Evolutionary conservation across 1,140 invertebrate species (phyloP).

Genomic region (Elymnias hypermnestra): DNA sequence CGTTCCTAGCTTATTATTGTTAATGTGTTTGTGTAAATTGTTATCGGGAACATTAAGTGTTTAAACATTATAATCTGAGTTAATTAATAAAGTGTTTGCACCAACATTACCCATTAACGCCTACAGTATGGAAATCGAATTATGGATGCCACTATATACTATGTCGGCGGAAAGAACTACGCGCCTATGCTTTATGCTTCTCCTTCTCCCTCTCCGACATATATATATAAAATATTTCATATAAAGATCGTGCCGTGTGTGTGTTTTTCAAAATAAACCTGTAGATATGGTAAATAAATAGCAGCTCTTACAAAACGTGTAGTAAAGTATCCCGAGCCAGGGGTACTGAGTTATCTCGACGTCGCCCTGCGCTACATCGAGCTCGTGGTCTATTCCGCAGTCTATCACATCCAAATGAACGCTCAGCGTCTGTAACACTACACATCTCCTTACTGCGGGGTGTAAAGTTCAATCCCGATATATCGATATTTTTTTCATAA

Average conservation of each 20-base stretch:
- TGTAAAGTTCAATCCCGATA: no score
- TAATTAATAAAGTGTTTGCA: no score
- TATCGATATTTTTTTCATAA: no score
- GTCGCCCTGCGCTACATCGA: constrained; percentile 27
- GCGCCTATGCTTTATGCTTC: no score
- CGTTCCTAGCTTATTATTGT: no score
- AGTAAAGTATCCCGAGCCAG: constrained; percentile 48
- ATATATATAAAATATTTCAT: neutral
- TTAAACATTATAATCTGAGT: no score
- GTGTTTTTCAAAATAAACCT: neutral
- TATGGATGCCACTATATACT: neutral
- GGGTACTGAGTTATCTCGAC: constrained; percentile 33
- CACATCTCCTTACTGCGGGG: neutral
- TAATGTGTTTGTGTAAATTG: no score
- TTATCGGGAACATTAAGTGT: no score
- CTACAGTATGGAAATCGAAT: no score
- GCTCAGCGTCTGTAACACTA: constrained; percentile 15
- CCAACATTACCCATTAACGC: no score
- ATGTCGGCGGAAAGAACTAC: no score
- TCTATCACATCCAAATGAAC: constrained; percentile 37
- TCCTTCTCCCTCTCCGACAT: no score
- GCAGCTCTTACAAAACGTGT: constrained; percentile 31
- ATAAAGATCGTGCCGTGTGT: neutral
- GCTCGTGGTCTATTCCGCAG: constrained; percentile 38
- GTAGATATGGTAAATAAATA: neutral